A percentile compares a stretch with the other conserved stretches of the same genome.
Conservation (phyloP, 2,113 vertebrate genomes). For the Alouatta palliata region DNA sequence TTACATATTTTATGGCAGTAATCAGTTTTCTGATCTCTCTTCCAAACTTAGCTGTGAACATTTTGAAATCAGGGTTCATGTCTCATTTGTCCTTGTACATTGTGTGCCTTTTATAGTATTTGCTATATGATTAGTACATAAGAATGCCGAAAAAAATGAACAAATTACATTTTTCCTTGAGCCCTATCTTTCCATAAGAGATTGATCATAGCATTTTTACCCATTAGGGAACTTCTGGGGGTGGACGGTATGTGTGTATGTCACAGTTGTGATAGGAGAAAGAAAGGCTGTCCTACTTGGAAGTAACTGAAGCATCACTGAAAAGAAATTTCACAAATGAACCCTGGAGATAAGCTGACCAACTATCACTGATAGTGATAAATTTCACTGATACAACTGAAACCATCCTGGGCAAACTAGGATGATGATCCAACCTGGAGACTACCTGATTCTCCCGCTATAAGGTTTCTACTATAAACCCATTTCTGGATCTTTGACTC, state of each 20-base stretch:
- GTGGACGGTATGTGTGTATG: not conserved
- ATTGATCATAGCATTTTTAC: not conserved
- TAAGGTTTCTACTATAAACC: not conserved
- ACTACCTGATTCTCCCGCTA: not conserved
- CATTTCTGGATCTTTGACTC: not conserved
- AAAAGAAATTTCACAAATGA: not conserved
- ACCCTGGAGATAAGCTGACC: not conserved
- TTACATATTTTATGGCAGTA: not conserved
- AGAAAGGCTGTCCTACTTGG: not conserved
- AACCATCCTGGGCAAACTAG: not conserved
- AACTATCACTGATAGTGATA: not conserved
- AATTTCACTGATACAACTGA: not conserved
- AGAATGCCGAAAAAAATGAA: not conserved
- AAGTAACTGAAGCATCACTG: not conserved
- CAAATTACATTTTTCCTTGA: not conserved
- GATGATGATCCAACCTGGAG: not conserved
- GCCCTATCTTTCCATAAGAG: not conserved
- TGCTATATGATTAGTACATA: not conserved
- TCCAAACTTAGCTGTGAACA: not conserved
- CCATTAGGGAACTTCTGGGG: not conserved
- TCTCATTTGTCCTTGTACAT: not conserved
- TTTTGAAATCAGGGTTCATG: not conserved
- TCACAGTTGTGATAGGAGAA: not conserved
- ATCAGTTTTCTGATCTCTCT: not conserved
- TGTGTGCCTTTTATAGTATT: not conserved